Evolutionary conservation across 35 echinoderm and acorn worm genomes (phyloP), one percentile per base, ranked within the genome.

Genomic region (Lytechinus pictus): DNA sequence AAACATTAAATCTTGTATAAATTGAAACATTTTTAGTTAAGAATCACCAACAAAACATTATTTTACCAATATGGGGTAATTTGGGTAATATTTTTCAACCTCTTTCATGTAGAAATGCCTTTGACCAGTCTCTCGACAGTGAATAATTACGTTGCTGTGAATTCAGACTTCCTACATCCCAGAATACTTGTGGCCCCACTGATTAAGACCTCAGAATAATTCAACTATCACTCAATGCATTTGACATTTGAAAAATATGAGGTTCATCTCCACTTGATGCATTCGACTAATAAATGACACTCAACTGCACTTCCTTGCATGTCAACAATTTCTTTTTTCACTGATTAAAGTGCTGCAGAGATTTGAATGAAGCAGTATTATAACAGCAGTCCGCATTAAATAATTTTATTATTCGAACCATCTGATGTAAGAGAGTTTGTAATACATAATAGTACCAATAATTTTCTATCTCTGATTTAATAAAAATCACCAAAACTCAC

Each of bases 211-310:
- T 79, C n/a, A 24, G 66, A 79, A 79, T 19, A 79, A 79, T 24
- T 79, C n/a, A 79, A 24, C n/a, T 79, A 79, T n/a, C 66, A 24
- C 66, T 79, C 66, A 14, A 8, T 24, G 66, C 66, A 19, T n/a
- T 79, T 79, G 66, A 79, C 66, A 79, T 79, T 79, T 79, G 2
- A n/a, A 79, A 79, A 79, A 79, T 79, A 79, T 79, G 66, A 79
- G 66, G 66, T 79, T 79, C 66, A 79, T 79, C 4, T 79, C 19
- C 66, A 79, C 66, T 79, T 79, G n/a, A 79, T 79, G 66, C 66
- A 79, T 79, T 79, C n/a, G 66, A n/a, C 19, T 79, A 79, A 79
- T 79, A 24, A 79, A 79, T 79, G 19, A 24, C 66, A 79, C 12
- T 79, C 66, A 79, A 24, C 19, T 24, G 3, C 66, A 24, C 66